A percentile compares a stretch with the other conserved stretches of the same genome.
Conservation (phyloP, 1,140 invertebrate genomes). For the Macrocentrus cingulum region DNA sequence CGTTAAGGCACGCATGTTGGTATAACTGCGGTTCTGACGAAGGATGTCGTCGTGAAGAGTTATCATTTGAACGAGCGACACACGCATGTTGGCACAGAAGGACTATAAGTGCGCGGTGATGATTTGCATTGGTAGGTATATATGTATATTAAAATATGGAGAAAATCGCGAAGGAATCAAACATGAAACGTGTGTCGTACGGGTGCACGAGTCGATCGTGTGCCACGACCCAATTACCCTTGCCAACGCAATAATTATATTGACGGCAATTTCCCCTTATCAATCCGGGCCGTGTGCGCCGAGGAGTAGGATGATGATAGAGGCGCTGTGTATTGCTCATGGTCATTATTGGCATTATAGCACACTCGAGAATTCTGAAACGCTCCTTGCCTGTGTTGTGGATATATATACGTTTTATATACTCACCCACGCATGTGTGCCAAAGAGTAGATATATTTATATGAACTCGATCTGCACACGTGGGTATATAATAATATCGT, state of each 20-base stretch:
- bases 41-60: background rate
- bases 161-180: slow-evolving; percentile 20
- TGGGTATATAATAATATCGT: slow-evolving; percentile 27
- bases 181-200: slow-evolving; percentile 4
- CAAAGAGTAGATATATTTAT: slow-evolving; percentile 9
- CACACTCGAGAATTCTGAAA: too few relatives aligned
- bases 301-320: background rate
- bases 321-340: background rate
- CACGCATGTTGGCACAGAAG: background rate
- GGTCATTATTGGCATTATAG: slow-evolving; percentile 12
- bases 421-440: slow-evolving; percentile 12
- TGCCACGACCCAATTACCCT: slow-evolving; percentile 30
- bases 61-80: background rate
- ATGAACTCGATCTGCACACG: slow-evolving; percentile 4
- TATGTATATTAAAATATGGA: slow-evolving; percentile 16
- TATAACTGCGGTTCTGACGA: background rate
- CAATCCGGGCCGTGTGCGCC: slow-evolving; percentile 17
- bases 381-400: too few relatives aligned
- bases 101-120: too few relatives aligned
- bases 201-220: slow-evolving; percentile 11
- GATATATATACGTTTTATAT: too few relatives aligned
- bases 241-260: slow-evolving; percentile 30
- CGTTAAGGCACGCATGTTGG: background rate
- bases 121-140: slow-evolving; percentile 16
- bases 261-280: slow-evolving; percentile 25